A percentile compares a stretch with the other conserved stretches of the same genome.
phyloP scores from a whole-genome alignment of 1,140 invertebrate species.

The Andrena cerasifolii region DNA sequence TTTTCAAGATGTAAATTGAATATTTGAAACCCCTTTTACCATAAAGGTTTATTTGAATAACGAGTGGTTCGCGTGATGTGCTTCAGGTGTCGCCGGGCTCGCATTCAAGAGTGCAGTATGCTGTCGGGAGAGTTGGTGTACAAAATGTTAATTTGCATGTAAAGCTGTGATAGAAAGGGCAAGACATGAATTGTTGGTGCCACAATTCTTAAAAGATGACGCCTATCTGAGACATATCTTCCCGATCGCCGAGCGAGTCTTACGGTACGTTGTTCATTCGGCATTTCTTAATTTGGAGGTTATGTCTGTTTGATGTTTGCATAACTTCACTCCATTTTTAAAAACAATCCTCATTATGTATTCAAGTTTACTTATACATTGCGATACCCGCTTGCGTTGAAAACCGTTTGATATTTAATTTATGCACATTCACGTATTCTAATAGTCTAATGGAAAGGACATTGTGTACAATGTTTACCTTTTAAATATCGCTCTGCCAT shows the following conservation, averaged over 20 bases:
- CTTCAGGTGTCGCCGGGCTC: conserved; percentile 75
- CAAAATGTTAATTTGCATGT: conserved; percentile 17
- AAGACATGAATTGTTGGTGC: not conserved
- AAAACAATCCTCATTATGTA: not conserved
- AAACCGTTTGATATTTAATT: not conserved
- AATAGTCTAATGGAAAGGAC: conserved; percentile 2
- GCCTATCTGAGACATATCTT: not conserved
- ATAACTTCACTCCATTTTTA: conserved; percentile 9
- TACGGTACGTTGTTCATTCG: conserved; percentile 30
- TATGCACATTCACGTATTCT: not conserved
- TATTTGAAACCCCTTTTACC: not conserved
- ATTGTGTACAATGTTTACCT: not conserved
- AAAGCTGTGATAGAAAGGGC: conserved; percentile 6
- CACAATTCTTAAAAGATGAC: not conserved
- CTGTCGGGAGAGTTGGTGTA: not conserved
- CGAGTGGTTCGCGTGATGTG: conserved; percentile 87
- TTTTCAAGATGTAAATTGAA: too few species aligned
- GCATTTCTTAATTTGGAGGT: conserved; percentile 32
- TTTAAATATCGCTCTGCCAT: not conserved
- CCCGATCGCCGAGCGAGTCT: not conserved
- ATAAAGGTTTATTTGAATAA: conserved; percentile 69
- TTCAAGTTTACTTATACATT: not conserved
- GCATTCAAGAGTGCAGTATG: conserved; percentile 5
- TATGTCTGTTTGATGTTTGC: conserved; percentile 19
- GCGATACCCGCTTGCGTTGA: too few species aligned